These are phyloP conservation scores for Melanogrammus aeglefinus DNA, from an alignment of 2,797 vertebrate species.

Conservation along the genomic window DNA sequence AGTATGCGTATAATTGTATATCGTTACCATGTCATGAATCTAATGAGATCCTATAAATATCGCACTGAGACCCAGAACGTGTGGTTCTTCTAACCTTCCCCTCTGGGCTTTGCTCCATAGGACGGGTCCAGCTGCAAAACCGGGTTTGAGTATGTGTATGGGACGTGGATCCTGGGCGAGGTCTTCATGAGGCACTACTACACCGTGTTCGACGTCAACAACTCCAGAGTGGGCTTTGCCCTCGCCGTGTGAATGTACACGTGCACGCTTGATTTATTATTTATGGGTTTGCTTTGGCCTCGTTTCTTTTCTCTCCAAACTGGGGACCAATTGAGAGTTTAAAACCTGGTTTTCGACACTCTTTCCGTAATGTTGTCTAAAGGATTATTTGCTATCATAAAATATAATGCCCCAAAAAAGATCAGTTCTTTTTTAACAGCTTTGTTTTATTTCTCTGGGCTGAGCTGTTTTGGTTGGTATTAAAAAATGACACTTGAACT, in stretches of 20 bases:
- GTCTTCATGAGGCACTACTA: conserved; percentile 76
- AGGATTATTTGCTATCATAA: not conserved
- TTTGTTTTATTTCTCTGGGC: not conserved
- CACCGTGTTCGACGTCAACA: conserved; percentile 69
- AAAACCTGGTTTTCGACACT: not conserved
- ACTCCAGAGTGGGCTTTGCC: conserved; percentile 68
- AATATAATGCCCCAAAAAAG: not conserved
- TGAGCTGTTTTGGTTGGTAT: not conserved
- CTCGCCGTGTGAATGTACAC: conserved; percentile 46
- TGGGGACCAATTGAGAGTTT: not conserved
- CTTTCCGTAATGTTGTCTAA: not conserved
- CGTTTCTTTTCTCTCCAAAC: not conserved
- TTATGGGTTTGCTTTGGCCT: not conserved
- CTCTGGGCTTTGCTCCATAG: conserved; percentile 17
- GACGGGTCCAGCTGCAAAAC: conserved; percentile 24
- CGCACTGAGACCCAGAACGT: not conserved
- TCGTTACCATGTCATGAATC: not conserved
- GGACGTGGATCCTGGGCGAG: conserved; percentile 70
- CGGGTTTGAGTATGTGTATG: conserved; percentile 20
- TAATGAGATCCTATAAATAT: not conserved
- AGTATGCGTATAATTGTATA: not conserved
- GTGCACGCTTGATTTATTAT: not conserved
- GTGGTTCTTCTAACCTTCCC: not conserved
- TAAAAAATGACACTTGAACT: not conserved
- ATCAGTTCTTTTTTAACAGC: not conserved